Conservation (phyloP, 30 jellyfish, hydroid and myxozoan species). For the Aurelia sp. region DNA sequence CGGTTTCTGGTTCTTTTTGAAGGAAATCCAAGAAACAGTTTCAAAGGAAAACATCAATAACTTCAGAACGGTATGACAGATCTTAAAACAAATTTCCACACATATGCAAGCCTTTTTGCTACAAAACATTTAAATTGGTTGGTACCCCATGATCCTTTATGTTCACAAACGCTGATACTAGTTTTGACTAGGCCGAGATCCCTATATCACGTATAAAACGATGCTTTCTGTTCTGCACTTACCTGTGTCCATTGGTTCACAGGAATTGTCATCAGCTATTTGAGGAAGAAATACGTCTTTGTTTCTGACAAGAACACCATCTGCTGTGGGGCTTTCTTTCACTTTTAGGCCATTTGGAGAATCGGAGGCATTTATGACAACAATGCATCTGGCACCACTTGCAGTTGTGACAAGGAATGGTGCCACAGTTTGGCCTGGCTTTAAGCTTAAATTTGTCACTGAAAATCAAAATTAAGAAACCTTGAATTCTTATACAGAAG, state of each 20-base stretch:
- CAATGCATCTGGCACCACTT: constrained; percentile 67
- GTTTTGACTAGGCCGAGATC: no score
- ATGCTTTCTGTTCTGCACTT: no score
- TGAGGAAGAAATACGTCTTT: constrained; percentile 84
- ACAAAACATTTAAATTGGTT: no score
- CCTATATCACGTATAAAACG: no score
- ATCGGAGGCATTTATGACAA: constrained; percentile 51
- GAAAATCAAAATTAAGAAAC: not conserved
- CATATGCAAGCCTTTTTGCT: no score
- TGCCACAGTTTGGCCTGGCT: constrained; percentile 57
- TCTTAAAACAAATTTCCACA: no score
- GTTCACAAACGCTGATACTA: no score
- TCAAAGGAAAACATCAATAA: no score
- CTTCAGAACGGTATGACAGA: no score
- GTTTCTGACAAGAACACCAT: constrained; percentile 59
- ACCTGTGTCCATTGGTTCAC: constrained; percentile 78
- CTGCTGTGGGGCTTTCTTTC: constrained; percentile 35
- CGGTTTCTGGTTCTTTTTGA: no score
- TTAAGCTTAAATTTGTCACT: constrained; percentile 45
- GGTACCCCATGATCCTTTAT: no score
- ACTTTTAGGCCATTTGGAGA: not conserved
- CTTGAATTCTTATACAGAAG: not conserved
- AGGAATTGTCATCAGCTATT: constrained; percentile 61
- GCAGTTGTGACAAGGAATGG: constrained; percentile 76
- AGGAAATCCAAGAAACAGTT: no score